phyloP scores from a whole-genome alignment of 2,113 vertebrate species.

The Isichthys henryi region DNA sequence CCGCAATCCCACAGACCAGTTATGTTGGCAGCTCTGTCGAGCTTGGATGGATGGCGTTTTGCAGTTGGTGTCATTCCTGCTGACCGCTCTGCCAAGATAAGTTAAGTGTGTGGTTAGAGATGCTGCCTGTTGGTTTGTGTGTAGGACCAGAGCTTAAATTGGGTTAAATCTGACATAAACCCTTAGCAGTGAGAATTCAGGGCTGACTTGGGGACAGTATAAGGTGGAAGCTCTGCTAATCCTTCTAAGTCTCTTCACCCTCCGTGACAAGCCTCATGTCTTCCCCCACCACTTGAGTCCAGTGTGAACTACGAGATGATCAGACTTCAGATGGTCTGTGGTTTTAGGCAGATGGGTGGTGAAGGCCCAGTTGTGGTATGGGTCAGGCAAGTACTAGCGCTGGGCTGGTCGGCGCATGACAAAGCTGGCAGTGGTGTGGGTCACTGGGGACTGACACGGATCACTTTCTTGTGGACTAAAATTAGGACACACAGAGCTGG shows the following conservation, averaged over 20 bases:
- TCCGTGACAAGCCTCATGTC: background rate
- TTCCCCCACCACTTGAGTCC: background rate
- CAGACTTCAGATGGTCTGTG: background rate
- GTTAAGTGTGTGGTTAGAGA: background rate
- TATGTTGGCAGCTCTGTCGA: background rate
- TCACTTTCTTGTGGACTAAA: background rate
- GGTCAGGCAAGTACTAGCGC: background rate
- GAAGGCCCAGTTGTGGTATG: background rate
- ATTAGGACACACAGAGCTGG: background rate
- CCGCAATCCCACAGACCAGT: background rate
- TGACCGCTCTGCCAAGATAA: background rate
- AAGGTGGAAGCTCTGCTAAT: background rate
- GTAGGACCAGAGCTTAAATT: background rate
- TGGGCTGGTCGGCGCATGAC: background rate
- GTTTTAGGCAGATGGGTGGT: background rate
- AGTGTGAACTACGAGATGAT: background rate
- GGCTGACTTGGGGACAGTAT: background rate
- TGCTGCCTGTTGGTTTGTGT: background rate
- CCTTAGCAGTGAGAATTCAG: background rate
- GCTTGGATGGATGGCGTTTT: background rate
- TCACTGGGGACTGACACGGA: background rate
- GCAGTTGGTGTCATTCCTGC: background rate
- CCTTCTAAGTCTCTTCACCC: background rate
- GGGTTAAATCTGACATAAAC: background rate
- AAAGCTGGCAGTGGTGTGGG: background rate